Evolutionary conservation across 2,113 vertebrate species (phyloP), one percentile per base, ranked within the genome.

Genomic region (Dascyllus trimaculatus): DNA sequence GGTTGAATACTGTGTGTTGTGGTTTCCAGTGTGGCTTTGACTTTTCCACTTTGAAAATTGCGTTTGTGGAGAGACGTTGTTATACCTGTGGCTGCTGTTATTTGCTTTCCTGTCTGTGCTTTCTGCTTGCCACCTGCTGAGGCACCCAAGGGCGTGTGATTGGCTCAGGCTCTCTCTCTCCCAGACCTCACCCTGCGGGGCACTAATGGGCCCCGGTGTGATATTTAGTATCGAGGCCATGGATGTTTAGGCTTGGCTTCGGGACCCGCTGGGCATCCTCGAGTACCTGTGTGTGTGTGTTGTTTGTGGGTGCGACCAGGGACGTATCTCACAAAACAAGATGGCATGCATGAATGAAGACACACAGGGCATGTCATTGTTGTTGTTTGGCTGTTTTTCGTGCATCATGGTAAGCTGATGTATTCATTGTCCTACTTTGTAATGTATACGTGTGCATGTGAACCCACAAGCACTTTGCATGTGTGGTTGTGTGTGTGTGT

Each of bases 141-240:
- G 83, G 63, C 76, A 83, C 78, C 77, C 68, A 67, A 57, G 80
- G 76, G 78, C 19, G 78, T 59, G 54, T 87, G 88, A 91, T 89
- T 92, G 86, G 74, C 87, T 84, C 70, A 80, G 85, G 68, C 74
- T 59, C 71, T 56, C 84, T 75, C 88, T 51, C 79, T 76, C 77
- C 73, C 78, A 75, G 86, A 86, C 78, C 79, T 80, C 74, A 35
- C 75, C 56, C 91, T 51, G 88, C 84, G 13, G 89, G 90, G 71
- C 59, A 80, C 85, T 93, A 90, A 92, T 89, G 88, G 89, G 78
- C 69, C 81, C 11, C 40, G 56, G 84, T 89, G 89, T 89, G 88
- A 89, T 89, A 88, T 88, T 91, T 87, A 85, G 86, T 83, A 76
- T 77, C 0, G 40, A 80, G 70, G 84, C 81, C 76, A 60, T 83